Percentiles rank a stretch among this genome's conserved stretches.
These are phyloP conservation scores for Drosophila paramelanica DNA, from an alignment of 2,888 invertebrate genomes.

Conservation along the genomic window DNA sequence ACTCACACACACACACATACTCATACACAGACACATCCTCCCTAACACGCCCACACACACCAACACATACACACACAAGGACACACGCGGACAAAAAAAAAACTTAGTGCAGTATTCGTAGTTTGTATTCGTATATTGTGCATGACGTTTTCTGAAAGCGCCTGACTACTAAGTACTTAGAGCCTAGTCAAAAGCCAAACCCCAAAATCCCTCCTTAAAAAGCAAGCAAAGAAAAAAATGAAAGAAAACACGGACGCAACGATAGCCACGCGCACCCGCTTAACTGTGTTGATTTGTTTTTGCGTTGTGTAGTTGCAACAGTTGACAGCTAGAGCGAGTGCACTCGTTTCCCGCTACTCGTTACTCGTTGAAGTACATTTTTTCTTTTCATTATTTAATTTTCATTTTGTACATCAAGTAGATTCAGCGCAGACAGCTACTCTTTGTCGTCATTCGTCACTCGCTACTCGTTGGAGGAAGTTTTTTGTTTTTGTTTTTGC, in stretches of 20 bases:
- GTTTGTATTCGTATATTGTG: conserved; percentile 62
- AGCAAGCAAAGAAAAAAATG: conserved; percentile 3
- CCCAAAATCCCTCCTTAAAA: not conserved
- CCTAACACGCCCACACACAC: conserved; percentile 11
- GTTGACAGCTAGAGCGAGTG: conserved; percentile 29
- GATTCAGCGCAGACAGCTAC: not conserved
- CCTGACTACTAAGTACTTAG: conserved; percentile 48
- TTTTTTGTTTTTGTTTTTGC: not conserved
- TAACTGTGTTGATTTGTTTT: conserved; percentile 32
- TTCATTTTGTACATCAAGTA: not conserved
- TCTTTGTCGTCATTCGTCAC: not conserved
- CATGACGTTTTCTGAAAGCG: conserved; percentile 55
- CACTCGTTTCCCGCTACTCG: not conserved
- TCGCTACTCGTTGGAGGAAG: not conserved
- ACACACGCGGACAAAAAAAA: conserved; percentile 28
- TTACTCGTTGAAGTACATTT: not conserved
- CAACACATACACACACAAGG: conserved; percentile 15
- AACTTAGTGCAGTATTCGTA: conserved; percentile 53
- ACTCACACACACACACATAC: conserved; percentile 29
- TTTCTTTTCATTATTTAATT: not conserved
- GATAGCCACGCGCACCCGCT: conserved; percentile 49
- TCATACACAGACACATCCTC: not conserved
- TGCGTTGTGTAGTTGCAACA: conserved; percentile 34
- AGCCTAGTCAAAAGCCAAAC: conserved; percentile 32
- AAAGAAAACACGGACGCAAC: conserved; percentile 23